phyloP scores from a whole-genome alignment of 53 echinoderm and acorn worm genomes.

The Mesocentrotus franciscanus region DNA sequence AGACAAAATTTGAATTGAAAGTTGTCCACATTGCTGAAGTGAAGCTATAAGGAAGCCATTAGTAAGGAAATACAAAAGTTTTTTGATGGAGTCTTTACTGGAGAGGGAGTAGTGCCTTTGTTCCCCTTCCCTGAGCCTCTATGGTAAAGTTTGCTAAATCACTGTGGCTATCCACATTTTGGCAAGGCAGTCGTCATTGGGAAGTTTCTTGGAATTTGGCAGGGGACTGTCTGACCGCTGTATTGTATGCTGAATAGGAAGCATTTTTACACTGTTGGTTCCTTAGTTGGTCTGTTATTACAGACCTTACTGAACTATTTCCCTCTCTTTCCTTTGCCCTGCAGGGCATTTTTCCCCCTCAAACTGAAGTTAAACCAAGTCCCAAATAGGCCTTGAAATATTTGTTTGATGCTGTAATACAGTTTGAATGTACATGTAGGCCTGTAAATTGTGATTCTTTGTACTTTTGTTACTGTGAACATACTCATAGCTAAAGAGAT shows the following conservation, averaged over 20 bases:
- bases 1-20: neutral
- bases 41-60: neutral
- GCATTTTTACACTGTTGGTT: neutral
- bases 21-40: neutral
- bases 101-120: neutral
- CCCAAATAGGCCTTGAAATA: no score
- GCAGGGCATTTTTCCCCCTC: no score
- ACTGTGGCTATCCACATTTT: neutral
- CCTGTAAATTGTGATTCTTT: no score
- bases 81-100: neutral
- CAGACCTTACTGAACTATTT: neutral
- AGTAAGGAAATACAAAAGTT: neutral
- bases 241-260: conserved; percentile 42
- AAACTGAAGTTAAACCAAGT: no score
- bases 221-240: conserved; percentile 32
- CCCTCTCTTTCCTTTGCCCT: neutral
- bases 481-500: no score
- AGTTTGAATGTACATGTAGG: no score
- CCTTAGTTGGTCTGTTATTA: neutral
- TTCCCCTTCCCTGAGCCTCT: conserved; percentile 35
- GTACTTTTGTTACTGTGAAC: no score
- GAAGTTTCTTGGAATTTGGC: conserved; percentile 16
- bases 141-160: conserved; percentile 19
- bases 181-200: neutral
- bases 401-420: no score